Base-by-base conservation (phyloP, 2,888 invertebrate genomes). In the Eudemis profundana region DNA sequence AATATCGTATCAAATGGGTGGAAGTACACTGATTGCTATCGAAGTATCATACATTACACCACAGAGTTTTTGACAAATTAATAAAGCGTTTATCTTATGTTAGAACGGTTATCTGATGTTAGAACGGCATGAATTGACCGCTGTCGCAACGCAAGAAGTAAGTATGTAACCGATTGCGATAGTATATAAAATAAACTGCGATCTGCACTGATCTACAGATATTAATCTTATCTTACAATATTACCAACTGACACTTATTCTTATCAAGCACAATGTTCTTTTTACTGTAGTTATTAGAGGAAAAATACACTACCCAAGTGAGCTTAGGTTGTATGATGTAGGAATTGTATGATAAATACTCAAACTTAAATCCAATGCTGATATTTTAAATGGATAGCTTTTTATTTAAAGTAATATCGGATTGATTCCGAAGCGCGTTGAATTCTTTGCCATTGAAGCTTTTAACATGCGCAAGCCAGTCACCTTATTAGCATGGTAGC, bases 21-120 rank as follows among this genome's bases (percentile, higher is more conserved):
- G 19, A 7, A 14, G 46, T n/a, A 14, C 5, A 21, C 4, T 19
- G 40, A 56, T 56, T 14, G 50, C 29, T 36, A 54, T 53, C 23
- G 8, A 29, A 12, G 29, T 59, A 51, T 64, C 21, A 36, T 46
- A 38, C 15, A 65, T 65, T 60, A 65, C 53, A 60, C 46, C 51
- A 65, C 14, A 14, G 27, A 40, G 51, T 21, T 42, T 59, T 53
- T 65, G 78, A 79, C 72, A 75, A 72, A 78, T 74, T 73, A 74
- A 73, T 74, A 75, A 70, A 66, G 53, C 61, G 21, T 73, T 69
- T 74, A 76, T 77, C 68, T 67, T 61, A 47, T 60, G 40, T 51
- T n/a, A n/a, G n/a, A n/a, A n/a, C n/a, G 51, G 57, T 57, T 70
- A 75, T 76, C 71, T 71, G 66, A 61, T 70, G 71, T 67, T 70